Evolutionary conservation across 2,113 vertebrate genomes (phyloP).

Genomic region (Alouatta palliata): DNA sequence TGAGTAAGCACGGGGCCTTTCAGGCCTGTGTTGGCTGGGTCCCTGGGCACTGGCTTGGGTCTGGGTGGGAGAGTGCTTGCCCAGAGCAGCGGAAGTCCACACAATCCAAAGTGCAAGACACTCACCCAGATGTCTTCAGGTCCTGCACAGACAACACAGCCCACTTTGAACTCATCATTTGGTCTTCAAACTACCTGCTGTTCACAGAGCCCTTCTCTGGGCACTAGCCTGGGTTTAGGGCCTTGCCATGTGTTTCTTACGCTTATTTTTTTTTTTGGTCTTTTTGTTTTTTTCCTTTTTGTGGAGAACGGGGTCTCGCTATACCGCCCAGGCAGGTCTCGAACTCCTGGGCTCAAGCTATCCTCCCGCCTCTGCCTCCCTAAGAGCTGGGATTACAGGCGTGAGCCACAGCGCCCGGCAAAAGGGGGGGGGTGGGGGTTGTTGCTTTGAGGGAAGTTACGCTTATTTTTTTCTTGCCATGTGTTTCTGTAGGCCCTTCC

Average conservation of each 20-base stretch:
- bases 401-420: no score
- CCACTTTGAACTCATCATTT: neutral
- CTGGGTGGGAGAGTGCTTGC: neutral
- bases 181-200: neutral
- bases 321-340: no score
- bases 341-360: no score
- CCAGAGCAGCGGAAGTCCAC: neutral
- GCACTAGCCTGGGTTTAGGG: neutral
- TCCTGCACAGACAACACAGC: accelerated
- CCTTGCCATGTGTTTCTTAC: no score
- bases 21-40: neutral
- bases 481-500: neutral
- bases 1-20: neutral
- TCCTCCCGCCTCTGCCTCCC: no score
- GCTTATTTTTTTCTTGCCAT: no score
- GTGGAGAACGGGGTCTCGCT: no score
- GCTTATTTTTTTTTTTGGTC: no score
- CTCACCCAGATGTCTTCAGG: neutral
- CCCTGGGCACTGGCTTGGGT: neutral
- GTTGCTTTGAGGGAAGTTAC: no score
- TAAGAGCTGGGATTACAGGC: no score
- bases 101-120: neutral
- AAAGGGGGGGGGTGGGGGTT: no score
- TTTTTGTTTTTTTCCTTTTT: no score
- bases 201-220: neutral